These are phyloP conservation scores for Phorcus lineatus DNA, from an alignment of 2,888 invertebrate species.

Conservation along the genomic window DNA sequence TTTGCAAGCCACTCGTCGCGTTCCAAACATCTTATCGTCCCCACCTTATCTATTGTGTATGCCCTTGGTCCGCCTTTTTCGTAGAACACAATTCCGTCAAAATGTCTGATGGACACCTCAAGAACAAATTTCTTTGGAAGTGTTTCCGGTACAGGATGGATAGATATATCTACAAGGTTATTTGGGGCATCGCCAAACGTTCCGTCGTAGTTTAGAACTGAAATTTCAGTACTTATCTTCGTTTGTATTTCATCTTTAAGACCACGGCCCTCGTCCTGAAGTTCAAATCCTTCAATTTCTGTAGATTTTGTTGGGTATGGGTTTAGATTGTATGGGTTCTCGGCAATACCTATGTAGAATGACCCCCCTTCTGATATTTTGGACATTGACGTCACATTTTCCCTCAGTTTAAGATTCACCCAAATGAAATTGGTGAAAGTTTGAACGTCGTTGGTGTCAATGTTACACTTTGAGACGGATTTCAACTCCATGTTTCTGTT, in stretches of 20 bases:
- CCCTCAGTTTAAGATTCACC: background rate
- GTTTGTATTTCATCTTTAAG: background rate
- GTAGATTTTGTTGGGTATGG: background rate
- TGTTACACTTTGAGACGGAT: background rate
- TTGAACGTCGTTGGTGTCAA: background rate
- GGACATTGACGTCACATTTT: background rate
- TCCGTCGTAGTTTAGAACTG: background rate
- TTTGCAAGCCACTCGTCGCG: background rate
- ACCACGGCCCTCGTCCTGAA: background rate
- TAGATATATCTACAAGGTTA: background rate
- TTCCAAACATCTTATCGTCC: background rate
- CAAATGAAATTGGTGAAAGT: background rate
- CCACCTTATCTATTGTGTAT: background rate
- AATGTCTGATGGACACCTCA: background rate
- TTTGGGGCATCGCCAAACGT: background rate
- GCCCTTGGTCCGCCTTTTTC: background rate
- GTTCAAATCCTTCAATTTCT: background rate
- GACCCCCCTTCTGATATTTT: background rate
- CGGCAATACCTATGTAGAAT: background rate
- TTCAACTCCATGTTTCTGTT: background rate
- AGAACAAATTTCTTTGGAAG: background rate
- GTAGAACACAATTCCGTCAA: background rate
- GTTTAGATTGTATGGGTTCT: background rate
- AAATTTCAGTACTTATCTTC: background rate
- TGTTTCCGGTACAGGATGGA: background rate